Evolutionary conservation across 2,888 invertebrate species (phyloP), one percentile per base, ranked within the genome.

Genomic region (Pantelozetes paolii): DNA sequence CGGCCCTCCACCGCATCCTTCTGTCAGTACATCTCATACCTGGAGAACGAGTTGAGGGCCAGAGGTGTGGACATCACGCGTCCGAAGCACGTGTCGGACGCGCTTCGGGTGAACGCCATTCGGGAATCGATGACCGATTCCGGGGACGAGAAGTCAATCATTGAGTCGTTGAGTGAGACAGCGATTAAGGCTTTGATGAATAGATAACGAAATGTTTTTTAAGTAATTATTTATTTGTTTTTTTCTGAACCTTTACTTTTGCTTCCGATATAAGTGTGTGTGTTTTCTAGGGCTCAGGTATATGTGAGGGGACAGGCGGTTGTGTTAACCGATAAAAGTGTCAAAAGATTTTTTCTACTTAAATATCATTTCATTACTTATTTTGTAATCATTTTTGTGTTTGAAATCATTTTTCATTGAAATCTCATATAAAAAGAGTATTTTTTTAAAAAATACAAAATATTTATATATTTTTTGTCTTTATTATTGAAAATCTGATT

Each of bases 181-280:
- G 73, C 73, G 28, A 73, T 73, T 70, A 73, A 73, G 69, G 26
- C 73, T 18, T 32, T 73, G 23, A 62, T 72, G 64, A 72, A 72
- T 67, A 59, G 73, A 64, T 72, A 67, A 67, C 36, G 18, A n/a
- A 20, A 50, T n/a, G n/a, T n/a, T n/a, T n/a, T n/a, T n/a, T n/a
- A n/a, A n/a, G n/a, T n/a, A n/a, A n/a, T n/a, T n/a, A n/a, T n/a
- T n/a, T n/a, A n/a, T n/a, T n/a, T n/a, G n/a, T n/a, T n/a, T n/a
- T n/a, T n/a, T n/a, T n/a, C n/a, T n/a, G n/a, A n/a, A n/a, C n/a
- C n/a, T n/a, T n/a, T n/a, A n/a, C n/a, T 36, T 36, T 45, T 6
- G 45, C 2, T 2, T 11, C 11, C 15, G 15, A 11, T 45, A 2
- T 6, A 2, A 13, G 11, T 2, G 15, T 45, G 6, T 11, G 45